Evolutionary conservation across 2,797 vertebrate genomes (phyloP), one percentile per base, ranked within the genome.

Genomic region (Malacoctenus gilli): DNA sequence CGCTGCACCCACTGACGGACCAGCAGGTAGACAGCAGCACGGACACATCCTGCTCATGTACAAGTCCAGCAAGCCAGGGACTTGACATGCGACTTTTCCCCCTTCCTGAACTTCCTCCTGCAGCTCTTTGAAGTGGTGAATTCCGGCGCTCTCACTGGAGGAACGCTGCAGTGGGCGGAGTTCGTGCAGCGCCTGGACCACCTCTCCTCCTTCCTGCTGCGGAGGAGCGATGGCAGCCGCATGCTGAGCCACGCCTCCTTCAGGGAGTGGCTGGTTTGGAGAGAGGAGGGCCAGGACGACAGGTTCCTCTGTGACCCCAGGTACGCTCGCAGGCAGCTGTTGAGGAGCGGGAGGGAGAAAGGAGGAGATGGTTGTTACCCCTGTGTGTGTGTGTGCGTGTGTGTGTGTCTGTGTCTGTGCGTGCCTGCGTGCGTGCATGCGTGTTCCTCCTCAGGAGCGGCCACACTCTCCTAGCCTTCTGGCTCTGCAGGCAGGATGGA

Each of bases 221-320:
- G 91, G 72, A 91, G 95, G 44, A 92, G 93, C 48, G 95, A 99
- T 20, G 94, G 95, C 85, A 95, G 94, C 11, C 89, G 95, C 68
- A 98, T 98, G 96, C 94, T 99, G 46, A 95, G 93, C 72, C 96
- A 99, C 60, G 94, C 95, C 59, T 98, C 97, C 68, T 98, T 99
- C 85, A 93, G 96, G 77, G 97, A 99, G 64, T 99, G 97, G 97
- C 91, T 99, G 54, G 93, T 98, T 73, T 99, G 97, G 97, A 93
- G 97, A 87, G 96, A 98, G 83, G 96, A 99, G 78, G 96, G 95
- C 47, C 96, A 99, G 90, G 98, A 98, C 68, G 94, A 94, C 85
- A 91, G 96, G 84, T 99, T 99, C 86, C 94, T 99, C 57, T 99
- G 97, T 58, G 97, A 99, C 78, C 95, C 95, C 61, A 95, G 96